Conservation (phyloP, 2,888 invertebrate species). For the Monopis laevigella region DNA sequence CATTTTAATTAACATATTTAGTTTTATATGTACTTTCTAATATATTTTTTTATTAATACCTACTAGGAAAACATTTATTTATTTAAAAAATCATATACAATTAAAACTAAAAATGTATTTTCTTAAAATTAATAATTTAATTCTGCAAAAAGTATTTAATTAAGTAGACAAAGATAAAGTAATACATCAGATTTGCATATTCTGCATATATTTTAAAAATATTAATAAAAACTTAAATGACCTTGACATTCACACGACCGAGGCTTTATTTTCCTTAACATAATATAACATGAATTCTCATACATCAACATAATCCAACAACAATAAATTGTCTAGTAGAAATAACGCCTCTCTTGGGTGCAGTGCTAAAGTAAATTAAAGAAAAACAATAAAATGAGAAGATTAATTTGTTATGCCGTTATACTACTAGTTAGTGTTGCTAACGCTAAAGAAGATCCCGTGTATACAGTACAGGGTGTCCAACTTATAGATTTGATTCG, state of each 20-base stretch:
- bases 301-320: too few species aligned
- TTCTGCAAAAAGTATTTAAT: neutral
- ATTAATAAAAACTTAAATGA: neutral
- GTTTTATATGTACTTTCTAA: too few species aligned
- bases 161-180: neutral
- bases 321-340: too few species aligned
- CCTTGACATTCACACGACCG: conserved; percentile 1
- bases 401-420: too few species aligned
- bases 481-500: conserved; percentile 28
- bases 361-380: neutral
- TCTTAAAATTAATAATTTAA: neutral
- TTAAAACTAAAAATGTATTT: neutral
- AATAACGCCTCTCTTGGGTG: neutral
- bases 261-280: neutral
- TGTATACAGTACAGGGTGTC: conserved; percentile 26
- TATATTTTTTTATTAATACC: too few species aligned
- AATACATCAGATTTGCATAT: too few species aligned
- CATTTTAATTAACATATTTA: too few species aligned
- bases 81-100: neutral
- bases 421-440: neutral
- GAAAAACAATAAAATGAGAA: neutral
- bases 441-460: conserved; percentile 22
- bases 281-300: neutral
- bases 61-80: neutral
- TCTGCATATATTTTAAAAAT: too few species aligned